A percentile compares a stretch with the other conserved stretches of the same genome.
phyloP scores from a whole-genome alignment of 2,113 vertebrate species.

The Cygnus atratus region DNA sequence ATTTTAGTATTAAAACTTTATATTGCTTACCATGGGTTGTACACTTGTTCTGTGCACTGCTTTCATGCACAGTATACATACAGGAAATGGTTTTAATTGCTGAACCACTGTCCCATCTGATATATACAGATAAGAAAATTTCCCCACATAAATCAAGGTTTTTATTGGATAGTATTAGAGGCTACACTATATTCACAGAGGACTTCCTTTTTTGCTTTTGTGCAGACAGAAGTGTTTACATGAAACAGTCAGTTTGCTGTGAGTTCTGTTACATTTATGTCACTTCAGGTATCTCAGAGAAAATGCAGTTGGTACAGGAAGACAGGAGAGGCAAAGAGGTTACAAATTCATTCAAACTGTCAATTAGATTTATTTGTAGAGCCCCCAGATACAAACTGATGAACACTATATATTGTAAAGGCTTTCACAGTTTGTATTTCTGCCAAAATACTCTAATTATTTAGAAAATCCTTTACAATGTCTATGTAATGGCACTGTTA shows the following conservation, averaged over 20 bases:
- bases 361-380: background rate
- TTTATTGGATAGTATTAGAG: background rate
- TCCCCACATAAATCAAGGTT: background rate
- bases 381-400: background rate
- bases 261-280: background rate
- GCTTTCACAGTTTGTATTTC: background rate
- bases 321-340: background rate
- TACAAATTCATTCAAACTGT: background rate
- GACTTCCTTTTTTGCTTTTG: background rate
- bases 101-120: background rate
- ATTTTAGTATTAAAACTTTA: background rate
- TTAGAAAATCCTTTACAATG: background rate
- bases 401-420: background rate
- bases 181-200: background rate
- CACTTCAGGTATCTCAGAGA: background rate
- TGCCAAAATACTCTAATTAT: background rate
- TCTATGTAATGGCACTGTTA: background rate
- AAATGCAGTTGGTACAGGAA: background rate
- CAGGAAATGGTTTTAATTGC: background rate
- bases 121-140: background rate
- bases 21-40: background rate
- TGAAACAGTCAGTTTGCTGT: background rate
- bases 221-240: background rate
- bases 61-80: background rate
- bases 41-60: background rate